Evolutionary conservation across 2,113 vertebrate genomes (phyloP).

Genomic region (Coryphaenoides rupestris): DNA sequence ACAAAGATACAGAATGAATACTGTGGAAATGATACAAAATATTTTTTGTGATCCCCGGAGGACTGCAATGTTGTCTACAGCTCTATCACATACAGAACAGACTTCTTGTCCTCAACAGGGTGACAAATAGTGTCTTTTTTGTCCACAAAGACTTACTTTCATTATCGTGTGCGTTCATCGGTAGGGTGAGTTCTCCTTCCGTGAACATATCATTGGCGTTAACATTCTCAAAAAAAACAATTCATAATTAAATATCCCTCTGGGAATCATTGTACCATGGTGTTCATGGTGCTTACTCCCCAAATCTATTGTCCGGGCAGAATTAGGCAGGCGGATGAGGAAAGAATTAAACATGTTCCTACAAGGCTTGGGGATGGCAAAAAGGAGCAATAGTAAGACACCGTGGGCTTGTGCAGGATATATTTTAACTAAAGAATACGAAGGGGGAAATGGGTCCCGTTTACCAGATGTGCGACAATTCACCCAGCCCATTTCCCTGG

Average conservation of each 20-base stretch:
- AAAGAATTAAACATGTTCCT: conserved; percentile 28
- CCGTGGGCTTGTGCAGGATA: conserved; percentile 39
- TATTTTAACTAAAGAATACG: conserved; percentile 50
- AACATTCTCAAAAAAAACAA: conserved; percentile 48
- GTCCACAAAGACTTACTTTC: conserved; percentile 12
- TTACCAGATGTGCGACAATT: conserved; percentile 55
- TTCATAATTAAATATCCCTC: conserved; percentile 52
- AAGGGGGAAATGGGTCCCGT: conserved; percentile 34
- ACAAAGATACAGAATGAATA: background rate
- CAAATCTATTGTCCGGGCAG: conserved; percentile 15
- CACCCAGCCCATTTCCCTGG: conserved; percentile 52
- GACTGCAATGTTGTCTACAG: conserved; percentile 16
- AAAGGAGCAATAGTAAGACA: conserved; percentile 27
- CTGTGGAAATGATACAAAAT: background rate
- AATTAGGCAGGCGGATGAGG: conserved; percentile 3
- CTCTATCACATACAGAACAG: conserved; percentile 10
- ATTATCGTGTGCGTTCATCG: conserved; percentile 3
- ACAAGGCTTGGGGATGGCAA: conserved; percentile 20
- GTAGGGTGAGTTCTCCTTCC: conserved; percentile 33
- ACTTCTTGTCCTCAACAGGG: conserved; percentile 35
- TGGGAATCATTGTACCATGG: conserved; percentile 18
- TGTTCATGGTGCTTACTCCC: conserved; percentile 1
- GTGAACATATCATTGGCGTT: conserved; percentile 49
- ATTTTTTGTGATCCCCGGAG: conserved; percentile 3
- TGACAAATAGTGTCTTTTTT: conserved; percentile 16